Base-by-base conservation (phyloP, 2,797 vertebrate genomes). In the Hephaestus fuliginosus region DNA sequence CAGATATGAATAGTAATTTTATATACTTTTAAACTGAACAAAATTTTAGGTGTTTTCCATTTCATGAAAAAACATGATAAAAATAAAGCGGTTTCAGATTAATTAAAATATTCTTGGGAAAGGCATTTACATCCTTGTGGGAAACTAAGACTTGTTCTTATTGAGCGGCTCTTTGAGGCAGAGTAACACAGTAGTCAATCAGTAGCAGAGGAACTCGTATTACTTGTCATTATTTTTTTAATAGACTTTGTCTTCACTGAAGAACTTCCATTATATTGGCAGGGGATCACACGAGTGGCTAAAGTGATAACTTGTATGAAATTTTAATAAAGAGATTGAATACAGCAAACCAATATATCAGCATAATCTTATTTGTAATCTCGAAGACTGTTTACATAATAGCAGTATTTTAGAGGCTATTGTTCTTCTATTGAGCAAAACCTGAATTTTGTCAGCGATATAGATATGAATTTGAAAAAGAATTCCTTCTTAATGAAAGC, bases 181-280 rank as follows among this genome's bases (percentile, higher is more conserved):
- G 44, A n/a, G 17, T 12, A 46, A 73, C 1, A 8, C 20, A 62
- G 30, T 49, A 48, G 30, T 81, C 62, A 76, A 66, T 81, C 62
- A 76, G 61, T 7, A 53, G 15, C 48, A 33, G 28, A 3, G 48
- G 56, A 58, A 62, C n/a, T 41, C 41, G 25, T 18, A 48, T 49
- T 46, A 17, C 14, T 7, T 5, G 4, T 57, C 12, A 30, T 55
- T 33, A 48, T 18, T 20, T 33, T 20, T 7, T 64, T 74, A 53
- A 46, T 17, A 67, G 52, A 20, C 25, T 18, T 69, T 43, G 39
- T 68, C 48, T 30, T 25, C 52, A 5, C 44, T 33, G 10, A 56
- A 18, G 10, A 52, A 14, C 13, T 8, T 43, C 20, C 7, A 8
- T 57, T 58, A 53, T 20, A 66, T n/a, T 25, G 25, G 56, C 39